Evolutionary conservation across 2,113 vertebrate genomes (phyloP).

Genomic region (Eidolon helvum): DNA sequence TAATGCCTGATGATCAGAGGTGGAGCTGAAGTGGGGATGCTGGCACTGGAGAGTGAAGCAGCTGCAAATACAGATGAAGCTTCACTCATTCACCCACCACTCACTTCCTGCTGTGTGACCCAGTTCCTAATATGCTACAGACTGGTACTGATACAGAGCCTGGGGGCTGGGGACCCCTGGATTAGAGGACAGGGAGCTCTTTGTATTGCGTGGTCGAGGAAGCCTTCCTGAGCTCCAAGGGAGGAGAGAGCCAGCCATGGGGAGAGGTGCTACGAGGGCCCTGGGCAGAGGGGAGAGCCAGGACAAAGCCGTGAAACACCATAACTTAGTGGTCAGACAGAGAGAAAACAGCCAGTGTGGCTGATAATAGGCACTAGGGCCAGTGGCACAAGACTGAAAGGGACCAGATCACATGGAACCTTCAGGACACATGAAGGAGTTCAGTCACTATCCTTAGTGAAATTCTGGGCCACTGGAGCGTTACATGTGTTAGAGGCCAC

Average conservation of each 20-base stretch:
- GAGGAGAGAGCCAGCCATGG: background rate
- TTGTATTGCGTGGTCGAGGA: background rate
- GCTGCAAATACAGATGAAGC: too few species aligned
- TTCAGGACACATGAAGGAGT: background rate
- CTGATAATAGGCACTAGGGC: background rate
- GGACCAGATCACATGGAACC: background rate
- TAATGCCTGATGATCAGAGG: too few species aligned
- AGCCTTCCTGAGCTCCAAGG: background rate
- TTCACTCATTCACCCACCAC: too few species aligned
- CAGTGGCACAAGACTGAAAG: rapidly evolving
- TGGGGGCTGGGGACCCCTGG: too few species aligned
- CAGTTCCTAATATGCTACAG: too few species aligned
- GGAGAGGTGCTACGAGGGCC: rapidly evolving
- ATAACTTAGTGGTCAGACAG: background rate
- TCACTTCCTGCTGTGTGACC: too few species aligned
- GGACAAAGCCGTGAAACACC: background rate
- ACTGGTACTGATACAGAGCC: too few species aligned
- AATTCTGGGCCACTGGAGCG: too few species aligned
- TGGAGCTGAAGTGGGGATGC: too few species aligned
- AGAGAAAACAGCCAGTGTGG: background rate
- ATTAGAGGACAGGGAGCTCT: background rate
- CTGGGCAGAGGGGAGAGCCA: background rate
- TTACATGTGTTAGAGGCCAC: too few species aligned
- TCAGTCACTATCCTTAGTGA: background rate
- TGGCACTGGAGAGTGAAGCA: too few species aligned